Conservation (phyloP, 37 sponge, comb jelly and placozoan genomes). For the Cladorhizidae sp. region DNA sequence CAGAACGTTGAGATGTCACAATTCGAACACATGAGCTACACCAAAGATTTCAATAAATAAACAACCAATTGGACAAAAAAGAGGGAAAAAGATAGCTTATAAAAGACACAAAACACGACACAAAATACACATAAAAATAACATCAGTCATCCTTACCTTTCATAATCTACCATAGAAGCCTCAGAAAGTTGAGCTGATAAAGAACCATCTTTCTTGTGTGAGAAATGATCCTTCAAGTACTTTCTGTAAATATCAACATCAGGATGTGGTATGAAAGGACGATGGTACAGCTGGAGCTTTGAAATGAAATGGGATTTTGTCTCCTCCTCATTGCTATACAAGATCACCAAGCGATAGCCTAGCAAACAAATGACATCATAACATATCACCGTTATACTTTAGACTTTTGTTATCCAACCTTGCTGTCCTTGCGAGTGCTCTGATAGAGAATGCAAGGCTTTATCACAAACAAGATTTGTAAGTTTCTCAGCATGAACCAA, state of each 20-base stretch:
- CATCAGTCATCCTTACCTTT: slow-evolving; percentile 9
- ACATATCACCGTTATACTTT: not conserved
- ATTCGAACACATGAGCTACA: slow-evolving; percentile 54
- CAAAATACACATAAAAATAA: too few species aligned
- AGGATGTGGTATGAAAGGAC: not conserved
- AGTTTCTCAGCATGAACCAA: slow-evolving; percentile 74
- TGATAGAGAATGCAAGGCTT: slow-evolving; percentile 33
- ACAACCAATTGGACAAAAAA: not conserved
- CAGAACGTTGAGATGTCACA: slow-evolving; percentile 56
- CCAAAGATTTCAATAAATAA: not conserved
- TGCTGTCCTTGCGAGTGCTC: slow-evolving; percentile 36
- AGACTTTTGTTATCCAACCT: too few species aligned
- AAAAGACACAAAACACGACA: too few species aligned
- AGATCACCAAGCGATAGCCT: slow-evolving; percentile 64
- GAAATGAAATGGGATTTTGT: slow-evolving; percentile 59
- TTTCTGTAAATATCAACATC: not conserved
- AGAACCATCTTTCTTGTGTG: not conserved
- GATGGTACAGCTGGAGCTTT: slow-evolving; percentile 23
- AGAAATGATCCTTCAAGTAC: slow-evolving; percentile 31
- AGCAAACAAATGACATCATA: not conserved
- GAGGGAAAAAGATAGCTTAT: too few species aligned
- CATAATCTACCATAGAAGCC: slow-evolving; percentile 34
- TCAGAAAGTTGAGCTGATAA: not conserved
- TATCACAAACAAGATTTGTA: slow-evolving; percentile 61
- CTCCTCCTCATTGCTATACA: slow-evolving; percentile 72